These are phyloP conservation scores for Folsomia manolachei DNA, from an alignment of 2,888 invertebrate species.

Conservation along the genomic window DNA sequence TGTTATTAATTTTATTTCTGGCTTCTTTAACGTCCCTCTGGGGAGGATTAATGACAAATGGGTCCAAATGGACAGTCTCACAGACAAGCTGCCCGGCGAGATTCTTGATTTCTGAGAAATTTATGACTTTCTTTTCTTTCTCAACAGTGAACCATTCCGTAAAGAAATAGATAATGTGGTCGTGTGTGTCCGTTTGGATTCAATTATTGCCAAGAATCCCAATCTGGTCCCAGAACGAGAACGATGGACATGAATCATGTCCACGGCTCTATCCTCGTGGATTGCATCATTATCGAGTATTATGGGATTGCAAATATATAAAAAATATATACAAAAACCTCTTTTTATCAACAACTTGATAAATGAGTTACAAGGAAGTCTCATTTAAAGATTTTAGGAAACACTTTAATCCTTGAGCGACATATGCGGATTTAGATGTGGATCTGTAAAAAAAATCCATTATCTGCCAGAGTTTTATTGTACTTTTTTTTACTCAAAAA, in stretches of 20 bases:
- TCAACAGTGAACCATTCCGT: neutral
- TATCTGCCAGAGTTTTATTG: neutral
- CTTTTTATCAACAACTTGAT: neutral
- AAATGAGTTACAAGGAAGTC: slow-evolving; percentile 8
- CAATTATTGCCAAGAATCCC: neutral
- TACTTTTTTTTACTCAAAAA: neutral
- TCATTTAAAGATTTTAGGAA: neutral
- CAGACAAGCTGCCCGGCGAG: no score
- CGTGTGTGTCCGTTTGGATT: neutral
- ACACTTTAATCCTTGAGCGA: slow-evolving; percentile 1
- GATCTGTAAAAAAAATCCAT: neutral
- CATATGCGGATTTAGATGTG: neutral
- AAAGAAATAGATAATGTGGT: neutral
- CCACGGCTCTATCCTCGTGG: no score
- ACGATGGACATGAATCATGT: no score
- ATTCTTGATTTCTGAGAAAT: slow-evolving; percentile 15
- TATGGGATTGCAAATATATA: no score
- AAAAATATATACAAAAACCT: no score
- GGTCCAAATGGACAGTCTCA: slow-evolving; percentile 16
- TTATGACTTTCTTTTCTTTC: slow-evolving; percentile 9
- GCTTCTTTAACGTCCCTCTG: slow-evolving; percentile 21
- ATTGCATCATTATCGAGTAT: no score
- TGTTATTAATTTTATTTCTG: slow-evolving; percentile 18
- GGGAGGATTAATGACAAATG: slow-evolving; percentile 22
- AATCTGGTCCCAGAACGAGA: neutral